Conservation (phyloP, 2,888 invertebrate species). For the Seira ritae region DNA sequence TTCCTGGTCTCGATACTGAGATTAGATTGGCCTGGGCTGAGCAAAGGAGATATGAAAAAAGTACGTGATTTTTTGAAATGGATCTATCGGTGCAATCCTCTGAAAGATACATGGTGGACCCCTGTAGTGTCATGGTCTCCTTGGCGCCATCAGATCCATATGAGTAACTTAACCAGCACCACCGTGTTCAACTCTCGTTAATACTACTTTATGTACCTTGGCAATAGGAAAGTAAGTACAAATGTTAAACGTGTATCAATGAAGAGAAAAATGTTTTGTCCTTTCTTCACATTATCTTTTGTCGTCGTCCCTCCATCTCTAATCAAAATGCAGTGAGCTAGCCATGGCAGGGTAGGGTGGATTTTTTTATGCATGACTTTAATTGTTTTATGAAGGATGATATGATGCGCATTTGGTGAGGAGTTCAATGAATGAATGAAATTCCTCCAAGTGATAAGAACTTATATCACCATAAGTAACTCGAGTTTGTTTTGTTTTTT, state of each 20-base stretch:
- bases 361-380: neutral
- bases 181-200: neutral
- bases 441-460: neutral
- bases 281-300: neutral
- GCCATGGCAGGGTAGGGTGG: neutral
- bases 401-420: neutral
- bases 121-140: constrained; percentile 73
- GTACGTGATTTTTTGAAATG: constrained; percentile 61
- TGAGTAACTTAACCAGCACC: constrained; percentile 47
- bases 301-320: neutral
- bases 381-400: neutral
- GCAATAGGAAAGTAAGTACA: neutral
- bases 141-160: constrained; percentile 72
- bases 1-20: neutral
- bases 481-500: no score
- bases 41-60: constrained; percentile 52
- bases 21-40: neutral
- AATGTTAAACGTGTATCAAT: neutral
- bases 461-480: no score
- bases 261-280: constrained; percentile 7
- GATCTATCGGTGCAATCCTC: constrained; percentile 49
- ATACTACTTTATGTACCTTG: no score
- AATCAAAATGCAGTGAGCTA: neutral
- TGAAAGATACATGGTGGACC: constrained; percentile 68
- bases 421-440: constrained; percentile 14